Evolutionary conservation across 1,140 invertebrate genomes (phyloP).

Genomic region (Drosophila ficusphila): DNA sequence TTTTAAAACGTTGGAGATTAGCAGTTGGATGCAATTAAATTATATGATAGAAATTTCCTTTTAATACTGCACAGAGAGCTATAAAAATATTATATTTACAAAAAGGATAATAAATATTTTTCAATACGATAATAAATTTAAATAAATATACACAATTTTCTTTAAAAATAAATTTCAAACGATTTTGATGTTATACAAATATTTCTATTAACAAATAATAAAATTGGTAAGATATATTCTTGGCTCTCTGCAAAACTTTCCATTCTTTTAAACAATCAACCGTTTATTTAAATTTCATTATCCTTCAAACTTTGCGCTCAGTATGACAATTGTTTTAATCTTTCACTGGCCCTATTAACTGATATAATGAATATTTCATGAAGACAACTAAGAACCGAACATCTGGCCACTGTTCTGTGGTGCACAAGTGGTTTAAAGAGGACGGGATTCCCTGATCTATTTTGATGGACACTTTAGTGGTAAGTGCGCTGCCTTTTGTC

Average conservation of each 20-base stretch:
- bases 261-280: neutral
- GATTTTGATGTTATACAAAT: too few species aligned
- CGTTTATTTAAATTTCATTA: neutral
- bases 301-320: neutral
- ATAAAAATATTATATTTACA: too few species aligned
- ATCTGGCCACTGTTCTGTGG: conserved; percentile 25
- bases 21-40: conserved; percentile 16
- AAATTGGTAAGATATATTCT: neutral
- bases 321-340: neutral
- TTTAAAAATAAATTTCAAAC: too few species aligned
- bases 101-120: too few species aligned
- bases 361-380: conserved; percentile 10
- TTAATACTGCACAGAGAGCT: too few species aligned
- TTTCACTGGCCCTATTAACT: conserved; percentile 6
- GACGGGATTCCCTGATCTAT: conserved; percentile 19
- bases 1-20: neutral
- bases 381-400: conserved; percentile 17
- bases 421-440: conserved; percentile 41
- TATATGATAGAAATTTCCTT: neutral
- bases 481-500: conserved; percentile 61
- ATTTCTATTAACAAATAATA: too few species aligned
- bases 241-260: neutral
- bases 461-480: conserved; percentile 67
- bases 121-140: too few species aligned
- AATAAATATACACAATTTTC: too few species aligned